These are phyloP conservation scores for Pitta sordida DNA, from an alignment of 2,113 vertebrate species.

Conservation along the genomic window DNA sequence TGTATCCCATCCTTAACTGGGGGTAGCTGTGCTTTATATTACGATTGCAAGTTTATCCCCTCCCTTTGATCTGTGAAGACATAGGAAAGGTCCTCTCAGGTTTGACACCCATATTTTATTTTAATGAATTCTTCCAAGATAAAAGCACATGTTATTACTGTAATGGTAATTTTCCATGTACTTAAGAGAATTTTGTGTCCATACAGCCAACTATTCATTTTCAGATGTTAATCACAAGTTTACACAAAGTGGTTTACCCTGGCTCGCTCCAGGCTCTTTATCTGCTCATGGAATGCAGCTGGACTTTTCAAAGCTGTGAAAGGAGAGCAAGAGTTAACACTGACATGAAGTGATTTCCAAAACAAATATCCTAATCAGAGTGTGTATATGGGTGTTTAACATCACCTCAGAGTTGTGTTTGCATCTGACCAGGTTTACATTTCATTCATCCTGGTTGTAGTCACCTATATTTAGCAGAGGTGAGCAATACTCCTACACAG, in stretches of 20 bases:
- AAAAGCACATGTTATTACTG: background rate
- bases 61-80: background rate
- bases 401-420: background rate
- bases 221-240: background rate
- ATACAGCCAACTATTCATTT: background rate
- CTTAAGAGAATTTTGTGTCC: background rate
- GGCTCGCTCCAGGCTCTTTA: slow-evolving; percentile 93
- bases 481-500: background rate
- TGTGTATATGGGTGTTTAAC: background rate
- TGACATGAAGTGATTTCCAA: background rate
- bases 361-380: background rate
- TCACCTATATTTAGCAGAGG: background rate
- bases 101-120: background rate
- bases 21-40: background rate
- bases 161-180: background rate
- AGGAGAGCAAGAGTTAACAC: slow-evolving; percentile 47
- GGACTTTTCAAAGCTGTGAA: slow-evolving; percentile 92
- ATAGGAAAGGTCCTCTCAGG: background rate
- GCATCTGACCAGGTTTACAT: background rate
- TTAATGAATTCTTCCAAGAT: background rate
- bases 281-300: slow-evolving; percentile 93
- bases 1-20: background rate
- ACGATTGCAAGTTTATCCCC: accelerated
- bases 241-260: slow-evolving; percentile 78
- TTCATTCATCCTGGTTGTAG: background rate